phyloP scores from a whole-genome alignment of 2,888 invertebrate species.

The Criorhina ranunculi region DNA sequence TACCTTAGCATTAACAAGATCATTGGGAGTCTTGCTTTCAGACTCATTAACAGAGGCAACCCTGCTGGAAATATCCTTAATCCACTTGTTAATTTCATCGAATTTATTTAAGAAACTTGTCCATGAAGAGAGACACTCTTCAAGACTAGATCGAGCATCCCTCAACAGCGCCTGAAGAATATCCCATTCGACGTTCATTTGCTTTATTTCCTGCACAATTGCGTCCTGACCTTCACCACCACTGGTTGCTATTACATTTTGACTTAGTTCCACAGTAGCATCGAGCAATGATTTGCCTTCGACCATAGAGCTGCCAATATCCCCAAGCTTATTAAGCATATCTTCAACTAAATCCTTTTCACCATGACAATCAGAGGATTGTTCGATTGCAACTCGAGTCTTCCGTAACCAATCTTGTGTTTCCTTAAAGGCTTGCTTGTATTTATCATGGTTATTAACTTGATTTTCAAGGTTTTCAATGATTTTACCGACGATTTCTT shows the following conservation, averaged over 20 bases:
- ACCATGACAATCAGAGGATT: slow-evolving; percentile 94
- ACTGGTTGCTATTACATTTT: slow-evolving; percentile 90
- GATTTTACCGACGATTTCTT: slow-evolving; percentile 88
- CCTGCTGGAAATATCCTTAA: slow-evolving; percentile 89
- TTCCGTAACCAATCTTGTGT: slow-evolving; percentile 94
- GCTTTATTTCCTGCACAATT: slow-evolving; percentile 92
- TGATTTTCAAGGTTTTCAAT: slow-evolving; percentile 92
- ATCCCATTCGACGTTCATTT: slow-evolving; percentile 93
- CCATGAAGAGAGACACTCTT: slow-evolving; percentile 92
- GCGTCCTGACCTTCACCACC: slow-evolving; percentile 93
- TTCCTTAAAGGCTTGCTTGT: slow-evolving; percentile 92
- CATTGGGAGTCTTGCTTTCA: slow-evolving; percentile 91
- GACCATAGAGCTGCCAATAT: slow-evolving; percentile 88
- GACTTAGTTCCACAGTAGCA: slow-evolving; percentile 90
- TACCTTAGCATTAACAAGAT: slow-evolving; percentile 90
- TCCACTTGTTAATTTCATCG: slow-evolving; percentile 90
- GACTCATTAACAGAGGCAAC: slow-evolving; percentile 88
- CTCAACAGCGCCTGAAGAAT: slow-evolving; percentile 90
- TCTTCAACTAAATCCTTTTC: slow-evolving; percentile 91
- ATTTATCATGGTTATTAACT: slow-evolving; percentile 94
- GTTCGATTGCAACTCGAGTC: slow-evolving; percentile 92
- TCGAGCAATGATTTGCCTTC: slow-evolving; percentile 91
- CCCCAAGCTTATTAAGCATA: slow-evolving; percentile 90
- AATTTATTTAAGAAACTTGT: slow-evolving; percentile 90
- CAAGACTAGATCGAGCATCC: slow-evolving; percentile 90